Evolutionary conservation across 2,888 invertebrate species (phyloP).

Genomic region (Xylota segnis): DNA sequence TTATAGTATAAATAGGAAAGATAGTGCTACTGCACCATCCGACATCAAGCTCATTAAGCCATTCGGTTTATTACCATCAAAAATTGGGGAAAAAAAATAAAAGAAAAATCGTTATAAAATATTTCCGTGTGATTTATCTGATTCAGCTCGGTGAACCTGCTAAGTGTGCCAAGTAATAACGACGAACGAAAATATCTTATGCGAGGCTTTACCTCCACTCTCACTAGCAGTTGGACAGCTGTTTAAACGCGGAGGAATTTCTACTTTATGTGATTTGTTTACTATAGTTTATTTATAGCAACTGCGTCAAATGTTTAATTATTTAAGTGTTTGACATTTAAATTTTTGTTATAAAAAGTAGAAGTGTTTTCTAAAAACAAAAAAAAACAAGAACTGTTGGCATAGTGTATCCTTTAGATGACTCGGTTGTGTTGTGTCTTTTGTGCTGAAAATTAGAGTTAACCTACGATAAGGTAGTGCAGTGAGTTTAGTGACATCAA

Average conservation of each 20-base stretch:
- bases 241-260: slow-evolving; percentile 28
- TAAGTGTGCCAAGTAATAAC: slow-evolving; percentile 64
- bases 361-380: neutral
- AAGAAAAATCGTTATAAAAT: slow-evolving; percentile 9
- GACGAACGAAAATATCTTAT: slow-evolving; percentile 41
- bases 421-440: neutral
- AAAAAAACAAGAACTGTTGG: neutral
- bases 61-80: slow-evolving; percentile 6
- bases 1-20: slow-evolving; percentile 67
- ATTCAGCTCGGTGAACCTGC: slow-evolving; percentile 61
- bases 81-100: neutral
- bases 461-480: slow-evolving; percentile 6
- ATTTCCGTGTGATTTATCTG: slow-evolving; percentile 56
- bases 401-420: slow-evolving; percentile 4
- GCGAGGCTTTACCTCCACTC: slow-evolving; percentile 52
- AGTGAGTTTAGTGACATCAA: neutral
- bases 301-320: slow-evolving; percentile 54
- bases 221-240: slow-evolving; percentile 50
- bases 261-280: slow-evolving; percentile 28
- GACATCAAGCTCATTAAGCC: slow-evolving; percentile 19
- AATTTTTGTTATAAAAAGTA: slow-evolving; percentile 30
- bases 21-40: neutral
- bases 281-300: slow-evolving; percentile 40
- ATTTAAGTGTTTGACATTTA: slow-evolving; percentile 55
- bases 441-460: neutral